phyloP scores from a whole-genome alignment of 2,797 vertebrate species.

The Cyclopterus lumpus region DNA sequence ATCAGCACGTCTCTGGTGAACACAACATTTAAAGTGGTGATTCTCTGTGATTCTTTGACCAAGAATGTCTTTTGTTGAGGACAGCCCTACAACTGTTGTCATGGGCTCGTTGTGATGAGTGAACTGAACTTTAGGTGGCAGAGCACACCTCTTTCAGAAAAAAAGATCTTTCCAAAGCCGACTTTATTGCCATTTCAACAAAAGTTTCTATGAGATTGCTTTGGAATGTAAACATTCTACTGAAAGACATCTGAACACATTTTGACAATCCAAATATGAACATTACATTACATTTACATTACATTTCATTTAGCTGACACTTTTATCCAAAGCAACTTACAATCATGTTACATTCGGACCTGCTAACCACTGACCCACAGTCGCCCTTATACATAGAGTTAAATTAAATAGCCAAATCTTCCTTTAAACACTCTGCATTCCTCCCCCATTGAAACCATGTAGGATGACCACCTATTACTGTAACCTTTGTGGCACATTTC shows the following conservation, averaged over 20 bases:
- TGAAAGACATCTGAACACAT: neutral
- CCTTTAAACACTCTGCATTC: neutral
- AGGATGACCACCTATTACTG: slow-evolving; percentile 7
- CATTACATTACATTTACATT: too few relatives aligned
- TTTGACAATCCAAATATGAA: neutral
- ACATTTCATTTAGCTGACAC: too few relatives aligned
- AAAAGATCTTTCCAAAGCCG: neutral
- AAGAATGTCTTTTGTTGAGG: neutral
- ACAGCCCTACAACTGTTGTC: neutral
- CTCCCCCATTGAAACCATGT: neutral
- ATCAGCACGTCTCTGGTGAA: neutral
- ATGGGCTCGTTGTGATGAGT: neutral
- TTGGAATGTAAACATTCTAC: slow-evolving; percentile 1
- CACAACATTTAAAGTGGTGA: neutral
- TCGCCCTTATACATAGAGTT: neutral
- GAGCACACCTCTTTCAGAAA: neutral
- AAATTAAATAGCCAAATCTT: neutral
- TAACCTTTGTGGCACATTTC: neutral
- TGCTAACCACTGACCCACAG: too few relatives aligned
- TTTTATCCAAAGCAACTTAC: too few relatives aligned
- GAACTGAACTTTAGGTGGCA: neutral
- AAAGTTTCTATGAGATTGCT: neutral
- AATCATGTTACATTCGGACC: too few relatives aligned
- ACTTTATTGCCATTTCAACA: neutral
- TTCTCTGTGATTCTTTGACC: neutral